These are phyloP conservation scores for Caenorhabditis sp. DNA, from an alignment of 2,888 invertebrate species.

Conservation along the genomic window DNA sequence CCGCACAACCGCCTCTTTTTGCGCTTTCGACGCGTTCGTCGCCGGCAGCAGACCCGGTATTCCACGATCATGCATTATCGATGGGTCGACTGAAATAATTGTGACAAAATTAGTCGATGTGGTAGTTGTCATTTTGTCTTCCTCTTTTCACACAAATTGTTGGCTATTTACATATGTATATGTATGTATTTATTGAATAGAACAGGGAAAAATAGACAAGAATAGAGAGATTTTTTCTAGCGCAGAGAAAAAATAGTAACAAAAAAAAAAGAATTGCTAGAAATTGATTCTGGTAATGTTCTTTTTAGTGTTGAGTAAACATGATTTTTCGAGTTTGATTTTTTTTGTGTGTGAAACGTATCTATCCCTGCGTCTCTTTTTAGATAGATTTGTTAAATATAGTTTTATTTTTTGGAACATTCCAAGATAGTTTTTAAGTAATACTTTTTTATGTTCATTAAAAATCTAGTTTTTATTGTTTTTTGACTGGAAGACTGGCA, in stretches of 20 bases:
- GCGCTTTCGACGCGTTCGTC: slow-evolving; percentile 23
- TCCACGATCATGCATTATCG: slow-evolving; percentile 37
- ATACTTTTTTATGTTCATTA: too few relatives aligned
- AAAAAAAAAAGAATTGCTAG: not conserved
- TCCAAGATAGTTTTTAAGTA: too few relatives aligned
- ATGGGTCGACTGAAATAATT: slow-evolving; percentile 25
- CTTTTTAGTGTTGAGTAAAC: not conserved
- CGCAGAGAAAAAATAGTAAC: not conserved
- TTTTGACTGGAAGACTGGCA: too few relatives aligned
- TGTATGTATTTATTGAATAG: not conserved
- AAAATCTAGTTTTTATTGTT: too few relatives aligned
- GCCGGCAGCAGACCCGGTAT: slow-evolving; percentile 39
- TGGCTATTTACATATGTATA: not conserved
- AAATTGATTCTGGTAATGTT: slow-evolving; percentile 2
- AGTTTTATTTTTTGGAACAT: not conserved
- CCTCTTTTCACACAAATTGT: not conserved
- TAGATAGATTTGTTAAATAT: slow-evolving; percentile 7
- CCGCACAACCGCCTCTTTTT: slow-evolving; percentile 33
- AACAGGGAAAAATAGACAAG: not conserved
- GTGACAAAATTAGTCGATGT: not conserved
- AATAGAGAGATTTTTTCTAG: not conserved
- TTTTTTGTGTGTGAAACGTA: not conserved
- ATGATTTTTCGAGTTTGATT: not conserved
- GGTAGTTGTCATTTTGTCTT: not conserved
- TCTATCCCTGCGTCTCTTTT: too few relatives aligned